Percentiles rank a stretch among this genome's conserved stretches.
Conservation (phyloP, 1,140 invertebrate species). For the Drosophila leontia region DNA sequence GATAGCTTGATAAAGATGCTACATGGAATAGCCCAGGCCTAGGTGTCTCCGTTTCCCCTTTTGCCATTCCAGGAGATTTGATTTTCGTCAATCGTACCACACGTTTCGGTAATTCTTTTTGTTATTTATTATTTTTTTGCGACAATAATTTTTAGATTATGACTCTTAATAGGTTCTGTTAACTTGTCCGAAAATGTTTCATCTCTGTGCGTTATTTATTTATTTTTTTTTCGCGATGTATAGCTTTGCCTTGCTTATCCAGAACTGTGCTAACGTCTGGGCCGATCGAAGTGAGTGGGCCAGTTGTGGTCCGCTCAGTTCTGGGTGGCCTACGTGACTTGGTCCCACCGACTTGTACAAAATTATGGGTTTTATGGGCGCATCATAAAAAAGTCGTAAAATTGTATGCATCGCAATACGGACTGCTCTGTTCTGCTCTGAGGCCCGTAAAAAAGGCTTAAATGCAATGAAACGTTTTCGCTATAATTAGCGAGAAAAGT, state of each 20-base stretch:
- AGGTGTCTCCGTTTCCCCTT: background rate
- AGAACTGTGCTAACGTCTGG: conserved; percentile 40
- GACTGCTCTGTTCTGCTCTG: conserved; percentile 9
- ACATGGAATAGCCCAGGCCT: background rate
- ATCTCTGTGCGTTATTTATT: conserved; percentile 16
- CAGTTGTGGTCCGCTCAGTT: conserved; percentile 32
- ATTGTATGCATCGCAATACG: conserved; percentile 44
- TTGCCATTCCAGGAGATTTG: background rate
- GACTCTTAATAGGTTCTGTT: conserved; percentile 11
- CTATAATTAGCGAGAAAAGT: conserved; percentile 40
- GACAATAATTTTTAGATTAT: conserved; percentile 20
- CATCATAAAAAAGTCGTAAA: conserved; percentile 72
- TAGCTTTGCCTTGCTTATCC: conserved; percentile 24
- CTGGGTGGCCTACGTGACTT: conserved; percentile 76
- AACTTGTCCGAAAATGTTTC: conserved; percentile 27
- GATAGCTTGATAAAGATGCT: conserved; percentile 6
- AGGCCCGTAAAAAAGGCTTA: conserved; percentile 37
- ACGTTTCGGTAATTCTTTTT: conserved; percentile 15
- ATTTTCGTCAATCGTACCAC: background rate
- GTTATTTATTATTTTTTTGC: background rate
- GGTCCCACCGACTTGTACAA: conserved; percentile 48
- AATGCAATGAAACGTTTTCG: conserved; percentile 30
- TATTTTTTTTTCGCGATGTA: conserved; percentile 21
- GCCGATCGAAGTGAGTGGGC: conserved; percentile 16
- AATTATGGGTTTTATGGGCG: conserved; percentile 59